Evolutionary conservation across 1,140 invertebrate genomes (phyloP), one percentile per base, ranked within the genome.

Genomic region (Triops cancriformis): DNA sequence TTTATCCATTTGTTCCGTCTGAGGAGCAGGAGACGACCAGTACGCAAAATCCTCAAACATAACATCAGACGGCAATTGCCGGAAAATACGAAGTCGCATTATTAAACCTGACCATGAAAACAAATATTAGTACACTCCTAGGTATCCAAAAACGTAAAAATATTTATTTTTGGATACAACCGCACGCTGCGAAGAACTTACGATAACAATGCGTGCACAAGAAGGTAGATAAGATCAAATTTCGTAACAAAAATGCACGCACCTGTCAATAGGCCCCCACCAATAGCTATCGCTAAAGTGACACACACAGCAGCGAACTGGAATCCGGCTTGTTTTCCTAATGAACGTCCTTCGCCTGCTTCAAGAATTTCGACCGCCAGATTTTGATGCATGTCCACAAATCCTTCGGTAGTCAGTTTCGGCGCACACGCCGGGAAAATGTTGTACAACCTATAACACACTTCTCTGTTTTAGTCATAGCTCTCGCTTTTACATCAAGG

Each of bases 191-290:
- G 31, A 37, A 37, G 7, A 7, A 37, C 31, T 37, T 7, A 4
- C 31, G 31, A 37, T 7, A 37, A 7, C 31, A 37, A 37, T 37
- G 31, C 31, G 2, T 4, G 31, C 31, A 37, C 31, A 37, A 37
- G 31, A 37, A 7, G 7, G 2, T 37, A 37, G 31, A 37, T 37
- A 37, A 37, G n/a, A n/a, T n/a, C n/a, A 37, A 37, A 37, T 37
- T 2, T 37, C 31, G 31, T 64, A 64, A 18, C 2, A 51, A 45
- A 75, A 41, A 41, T 45, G 23, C 2, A 51, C 26, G 10, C 26
- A 95, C 94, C 94, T 84, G 94, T 93, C 76, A 94, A 79, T 79
- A 90, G 82, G 72, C 94, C 94, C 23, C 91, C 89, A 75, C 90
- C 86, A 43, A 94, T 86, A 72, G 93, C 90, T 28, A 93, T 86